Evolutionary conservation across 35 echinoderm and acorn worm species (phyloP).

Genomic region (Stichopus chloronotus): DNA sequence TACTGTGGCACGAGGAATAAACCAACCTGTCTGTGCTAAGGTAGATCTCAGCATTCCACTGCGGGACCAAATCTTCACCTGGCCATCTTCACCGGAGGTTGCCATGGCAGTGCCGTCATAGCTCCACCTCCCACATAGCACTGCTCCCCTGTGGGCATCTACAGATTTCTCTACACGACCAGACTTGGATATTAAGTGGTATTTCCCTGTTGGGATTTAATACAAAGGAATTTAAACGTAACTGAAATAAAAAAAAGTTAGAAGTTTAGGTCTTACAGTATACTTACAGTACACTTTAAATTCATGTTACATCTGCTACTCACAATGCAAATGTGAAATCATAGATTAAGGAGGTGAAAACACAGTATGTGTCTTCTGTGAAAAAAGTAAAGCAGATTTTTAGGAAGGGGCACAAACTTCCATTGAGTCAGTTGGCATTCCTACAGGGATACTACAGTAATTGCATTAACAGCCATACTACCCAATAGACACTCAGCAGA

Average conservation of each 20-base stretch:
- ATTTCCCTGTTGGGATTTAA: constrained; percentile 69
- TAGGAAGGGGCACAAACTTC: too few relatives aligned
- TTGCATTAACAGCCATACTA: too few relatives aligned
- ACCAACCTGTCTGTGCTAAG: constrained; percentile 85
- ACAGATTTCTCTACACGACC: constrained; percentile 96
- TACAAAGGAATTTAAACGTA: neutral
- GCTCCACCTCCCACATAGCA: constrained; percentile 95
- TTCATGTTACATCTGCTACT: too few relatives aligned
- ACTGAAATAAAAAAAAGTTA: neutral
- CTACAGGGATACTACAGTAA: too few relatives aligned
- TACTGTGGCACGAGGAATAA: too few relatives aligned
- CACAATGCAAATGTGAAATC: too few relatives aligned
- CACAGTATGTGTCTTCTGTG: too few relatives aligned
- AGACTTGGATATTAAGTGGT: constrained; percentile 89
- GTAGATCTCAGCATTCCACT: constrained; percentile 98
- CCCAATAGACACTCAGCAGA: too few relatives aligned
- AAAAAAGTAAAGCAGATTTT: too few relatives aligned
- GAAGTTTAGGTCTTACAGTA: neutral
- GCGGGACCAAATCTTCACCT: constrained; percentile 98
- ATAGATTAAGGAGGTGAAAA: too few relatives aligned
- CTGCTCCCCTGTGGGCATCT: constrained; percentile 92
- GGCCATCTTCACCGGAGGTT: constrained; percentile 97
- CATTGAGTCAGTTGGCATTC: too few relatives aligned
- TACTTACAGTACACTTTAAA: too few relatives aligned
- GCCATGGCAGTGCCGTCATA: constrained; percentile 99